These are phyloP conservation scores for Caenorhabditis virilis DNA, from an alignment of 2,888 invertebrate genomes.

Conservation along the genomic window DNA sequence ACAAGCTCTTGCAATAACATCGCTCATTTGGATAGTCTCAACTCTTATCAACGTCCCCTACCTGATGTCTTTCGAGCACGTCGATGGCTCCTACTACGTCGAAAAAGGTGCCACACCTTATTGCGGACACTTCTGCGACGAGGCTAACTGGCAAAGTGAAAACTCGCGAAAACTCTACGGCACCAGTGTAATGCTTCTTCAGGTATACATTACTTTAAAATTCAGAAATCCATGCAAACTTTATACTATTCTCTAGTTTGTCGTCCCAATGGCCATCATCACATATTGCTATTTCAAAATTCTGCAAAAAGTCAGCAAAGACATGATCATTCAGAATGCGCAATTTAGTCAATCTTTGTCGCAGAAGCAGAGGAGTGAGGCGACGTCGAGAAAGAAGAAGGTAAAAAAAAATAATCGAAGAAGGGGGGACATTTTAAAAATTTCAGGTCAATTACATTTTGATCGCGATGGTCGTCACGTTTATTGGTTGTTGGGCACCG, in stretches of 20 bases:
- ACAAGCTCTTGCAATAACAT: slow-evolving; percentile 51
- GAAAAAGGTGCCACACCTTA: slow-evolving; percentile 51
- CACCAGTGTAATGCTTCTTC: slow-evolving; percentile 64
- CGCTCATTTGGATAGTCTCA: slow-evolving; percentile 64
- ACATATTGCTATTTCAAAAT: slow-evolving; percentile 67
- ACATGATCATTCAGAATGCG: slow-evolving; percentile 66
- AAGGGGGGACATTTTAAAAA: background rate
- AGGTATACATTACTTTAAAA: slow-evolving; percentile 26
- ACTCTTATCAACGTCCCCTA: slow-evolving; percentile 66
- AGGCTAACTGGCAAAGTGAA: slow-evolving; percentile 80
- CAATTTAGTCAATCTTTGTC: slow-evolving; percentile 65
- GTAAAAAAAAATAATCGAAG: too few relatives aligned
- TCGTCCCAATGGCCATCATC: slow-evolving; percentile 66
- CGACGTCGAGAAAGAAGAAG: slow-evolving; percentile 58
- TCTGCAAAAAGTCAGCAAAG: slow-evolving; percentile 64
- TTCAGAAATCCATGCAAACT: background rate
- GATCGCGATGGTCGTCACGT: slow-evolving; percentile 80
- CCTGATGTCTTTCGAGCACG: slow-evolving; percentile 63
- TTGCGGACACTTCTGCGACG: slow-evolving; percentile 72
- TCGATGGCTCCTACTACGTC: slow-evolving; percentile 69
- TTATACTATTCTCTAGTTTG: slow-evolving; percentile 52
- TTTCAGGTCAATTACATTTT: slow-evolving; percentile 56
- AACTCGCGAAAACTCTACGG: slow-evolving; percentile 81
- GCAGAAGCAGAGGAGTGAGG: slow-evolving; percentile 63
- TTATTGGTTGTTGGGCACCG: slow-evolving; percentile 67